Conservation (phyloP, 2,888 invertebrate genomes). For the Diarsia rubi region DNA sequence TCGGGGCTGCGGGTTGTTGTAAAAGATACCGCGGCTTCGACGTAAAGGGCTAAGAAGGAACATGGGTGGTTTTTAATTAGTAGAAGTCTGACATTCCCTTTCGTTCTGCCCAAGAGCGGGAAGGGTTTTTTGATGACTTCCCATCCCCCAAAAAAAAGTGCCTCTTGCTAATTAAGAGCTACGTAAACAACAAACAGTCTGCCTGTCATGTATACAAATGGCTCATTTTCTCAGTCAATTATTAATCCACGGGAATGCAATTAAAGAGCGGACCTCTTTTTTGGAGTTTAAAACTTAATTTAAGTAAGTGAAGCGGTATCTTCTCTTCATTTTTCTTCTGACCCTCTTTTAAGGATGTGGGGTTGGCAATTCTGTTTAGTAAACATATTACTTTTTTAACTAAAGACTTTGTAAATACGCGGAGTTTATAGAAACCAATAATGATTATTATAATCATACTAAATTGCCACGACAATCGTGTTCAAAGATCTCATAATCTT, state of each 20-base stretch:
- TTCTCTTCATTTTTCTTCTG: conserved; percentile 36
- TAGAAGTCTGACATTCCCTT: too few relatives aligned
- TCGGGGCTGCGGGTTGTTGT: too few relatives aligned
- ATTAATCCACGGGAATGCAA: conserved; percentile 47
- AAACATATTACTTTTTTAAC: not conserved
- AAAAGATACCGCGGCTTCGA: too few relatives aligned
- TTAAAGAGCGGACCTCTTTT: conserved; percentile 23
- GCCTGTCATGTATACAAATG: conserved; percentile 33
- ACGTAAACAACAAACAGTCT: conserved; percentile 4
- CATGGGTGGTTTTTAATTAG: too few relatives aligned
- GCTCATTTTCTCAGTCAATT: conserved; percentile 47
- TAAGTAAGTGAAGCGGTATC: conserved; percentile 41
- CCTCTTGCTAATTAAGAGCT: not conserved
- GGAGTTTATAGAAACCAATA: not conserved
- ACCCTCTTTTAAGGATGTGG: conserved; percentile 14
- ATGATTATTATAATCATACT: not conserved
- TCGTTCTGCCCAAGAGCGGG: too few relatives aligned
- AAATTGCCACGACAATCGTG: not conserved
- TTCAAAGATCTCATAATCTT: not conserved
- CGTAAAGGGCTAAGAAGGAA: too few relatives aligned
- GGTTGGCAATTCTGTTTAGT: not conserved
- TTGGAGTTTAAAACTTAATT: conserved; percentile 31
- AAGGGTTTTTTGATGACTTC: too few relatives aligned
- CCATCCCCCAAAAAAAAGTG: too few relatives aligned
- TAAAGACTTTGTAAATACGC: not conserved